Conservation (phyloP, 2,797 vertebrate genomes). For the Peromyscus nudipes region DNA sequence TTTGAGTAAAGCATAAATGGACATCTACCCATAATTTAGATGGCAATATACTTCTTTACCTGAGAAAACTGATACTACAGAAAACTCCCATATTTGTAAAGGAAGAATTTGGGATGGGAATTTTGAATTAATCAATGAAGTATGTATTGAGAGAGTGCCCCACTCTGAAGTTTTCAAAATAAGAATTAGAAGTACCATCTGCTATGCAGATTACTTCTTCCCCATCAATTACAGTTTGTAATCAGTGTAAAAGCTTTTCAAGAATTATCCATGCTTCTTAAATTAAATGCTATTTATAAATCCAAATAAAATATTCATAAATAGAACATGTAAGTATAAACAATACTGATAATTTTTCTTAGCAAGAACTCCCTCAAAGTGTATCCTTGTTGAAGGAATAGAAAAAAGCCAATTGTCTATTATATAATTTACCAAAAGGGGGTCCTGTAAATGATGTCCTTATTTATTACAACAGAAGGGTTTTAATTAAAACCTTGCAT, state of each 20-base stretch:
- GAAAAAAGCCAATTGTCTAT: conserved; percentile 57
- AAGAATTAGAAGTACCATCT: conserved; percentile 69
- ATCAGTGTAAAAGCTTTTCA: conserved; percentile 66
- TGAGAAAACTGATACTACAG: conserved; percentile 52
- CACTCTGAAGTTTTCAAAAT: conserved; percentile 68
- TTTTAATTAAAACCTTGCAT: conserved; percentile 55
- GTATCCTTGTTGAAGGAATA: conserved; percentile 62
- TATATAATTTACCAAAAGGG: conserved; percentile 53
- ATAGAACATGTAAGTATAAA: conserved; percentile 67
- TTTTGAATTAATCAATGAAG: conserved; percentile 44
- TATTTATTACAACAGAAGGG: background rate
- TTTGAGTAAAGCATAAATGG: conserved; percentile 58
- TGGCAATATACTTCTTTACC: conserved; percentile 75
- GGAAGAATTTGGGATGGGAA: conserved; percentile 24
- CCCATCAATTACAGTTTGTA: conserved; percentile 75
- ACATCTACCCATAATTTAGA: conserved; percentile 67
- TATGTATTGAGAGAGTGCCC: conserved; percentile 57
- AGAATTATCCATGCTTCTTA: conserved; percentile 75
- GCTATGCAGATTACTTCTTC: conserved; percentile 58
- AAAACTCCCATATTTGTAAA: conserved; percentile 72
- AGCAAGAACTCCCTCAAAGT: conserved; percentile 60
- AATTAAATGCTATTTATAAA: conserved; percentile 77
- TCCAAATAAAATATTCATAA: conserved; percentile 79
- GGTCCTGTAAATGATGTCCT: conserved; percentile 61
- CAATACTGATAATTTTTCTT: conserved; percentile 67